Percentiles rank a stretch among this genome's conserved stretches.
Conservation (phyloP, 92 coral and sea anemone species). For the Epizoanthus scotinus region DNA sequence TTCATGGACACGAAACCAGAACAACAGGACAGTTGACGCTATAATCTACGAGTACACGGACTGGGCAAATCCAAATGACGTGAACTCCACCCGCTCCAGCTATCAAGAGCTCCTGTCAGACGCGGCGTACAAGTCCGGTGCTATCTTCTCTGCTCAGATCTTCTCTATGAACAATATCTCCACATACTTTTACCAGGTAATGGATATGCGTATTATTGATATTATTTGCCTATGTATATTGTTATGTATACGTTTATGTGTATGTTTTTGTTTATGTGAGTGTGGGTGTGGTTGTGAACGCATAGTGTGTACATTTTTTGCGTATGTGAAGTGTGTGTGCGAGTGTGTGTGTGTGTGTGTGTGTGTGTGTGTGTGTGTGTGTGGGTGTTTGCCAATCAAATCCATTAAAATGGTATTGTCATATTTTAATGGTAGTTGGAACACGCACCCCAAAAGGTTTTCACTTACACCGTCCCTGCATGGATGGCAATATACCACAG, state of each 20-base stretch:
- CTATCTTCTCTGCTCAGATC: neutral
- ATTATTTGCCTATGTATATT: no score
- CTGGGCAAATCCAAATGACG: neutral
- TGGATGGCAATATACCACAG: slow-evolving; percentile 23
- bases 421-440: neutral
- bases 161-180: neutral
- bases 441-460: neutral
- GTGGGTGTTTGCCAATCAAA: no score
- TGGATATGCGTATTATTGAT: neutral
- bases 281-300: no score
- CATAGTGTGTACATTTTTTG: no score
- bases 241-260: no score
- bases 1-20: slow-evolving; percentile 9
- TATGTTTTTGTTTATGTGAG: no score
- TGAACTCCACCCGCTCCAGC: neutral
- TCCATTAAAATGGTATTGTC: neutral
- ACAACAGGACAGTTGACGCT: neutral
- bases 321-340: no score
- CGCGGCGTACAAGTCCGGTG: neutral
- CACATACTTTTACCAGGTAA: slow-evolving; percentile 8
- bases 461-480: neutral
- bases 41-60: slow-evolving; percentile 10
- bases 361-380: no score
- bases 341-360: no score
- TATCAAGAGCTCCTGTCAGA: slow-evolving; percentile 5